Evolutionary conservation across 2,113 vertebrate genomes (phyloP).

Genomic region (Tenrec ecaudatus): DNA sequence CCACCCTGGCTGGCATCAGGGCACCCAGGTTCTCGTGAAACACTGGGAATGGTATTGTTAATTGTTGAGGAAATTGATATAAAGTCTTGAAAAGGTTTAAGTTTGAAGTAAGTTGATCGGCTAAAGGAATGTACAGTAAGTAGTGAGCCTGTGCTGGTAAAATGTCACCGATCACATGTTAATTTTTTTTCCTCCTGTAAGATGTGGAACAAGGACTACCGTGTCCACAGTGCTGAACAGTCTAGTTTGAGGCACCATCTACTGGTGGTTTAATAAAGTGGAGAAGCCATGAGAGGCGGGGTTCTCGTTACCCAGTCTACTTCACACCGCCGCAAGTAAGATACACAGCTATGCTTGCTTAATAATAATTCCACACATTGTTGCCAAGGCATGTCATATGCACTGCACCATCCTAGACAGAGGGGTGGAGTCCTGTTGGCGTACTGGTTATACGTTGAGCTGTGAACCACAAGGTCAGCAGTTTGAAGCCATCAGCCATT

Average conservation of each 20-base stretch:
- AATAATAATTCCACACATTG: neutral
- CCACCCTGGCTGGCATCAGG: neutral
- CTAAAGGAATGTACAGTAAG: constrained; percentile 3
- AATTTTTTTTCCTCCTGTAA: neutral
- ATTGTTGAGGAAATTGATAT: constrained; percentile 2
- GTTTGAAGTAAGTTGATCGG: neutral
- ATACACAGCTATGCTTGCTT: neutral
- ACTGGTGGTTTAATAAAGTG: neutral
- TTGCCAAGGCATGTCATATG: no score
- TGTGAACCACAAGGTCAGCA: no score
- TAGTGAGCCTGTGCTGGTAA: neutral
- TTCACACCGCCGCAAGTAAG: neutral
- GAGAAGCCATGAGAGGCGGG: no score
- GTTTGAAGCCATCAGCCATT: no score
- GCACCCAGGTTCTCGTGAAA: no score
- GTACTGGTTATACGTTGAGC: no score
- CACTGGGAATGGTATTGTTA: neutral
- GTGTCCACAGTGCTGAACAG: neutral
- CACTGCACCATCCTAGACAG: no score
- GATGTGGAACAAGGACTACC: neutral
- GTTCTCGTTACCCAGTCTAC: neutral
- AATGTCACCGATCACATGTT: neutral
- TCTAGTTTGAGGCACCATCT: neutral
- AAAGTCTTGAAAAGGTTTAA: neutral
- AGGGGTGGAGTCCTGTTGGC: no score